Percentiles rank a stretch among this genome's conserved stretches.
Evolutionary conservation across 2,888 invertebrate genomes (phyloP).

Genomic region (Athripsodes cinereus): DNA sequence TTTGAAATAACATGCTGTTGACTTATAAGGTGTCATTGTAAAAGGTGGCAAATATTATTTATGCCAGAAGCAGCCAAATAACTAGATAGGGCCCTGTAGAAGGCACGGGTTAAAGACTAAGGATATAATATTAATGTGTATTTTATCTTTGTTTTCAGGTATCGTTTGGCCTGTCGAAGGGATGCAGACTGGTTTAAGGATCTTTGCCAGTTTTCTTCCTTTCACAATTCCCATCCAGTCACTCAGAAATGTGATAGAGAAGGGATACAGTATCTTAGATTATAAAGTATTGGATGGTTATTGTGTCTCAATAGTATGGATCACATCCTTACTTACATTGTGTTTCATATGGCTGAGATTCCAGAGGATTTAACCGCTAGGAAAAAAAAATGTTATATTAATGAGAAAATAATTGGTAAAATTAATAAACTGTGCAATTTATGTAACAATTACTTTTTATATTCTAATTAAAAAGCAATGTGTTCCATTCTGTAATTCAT

Average conservation of each 20-base stretch:
- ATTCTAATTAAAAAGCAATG: too few species aligned
- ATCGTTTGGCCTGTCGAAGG: constrained; percentile 65
- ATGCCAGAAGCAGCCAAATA: too few species aligned
- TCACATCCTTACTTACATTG: constrained; percentile 48
- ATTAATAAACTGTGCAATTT: too few species aligned
- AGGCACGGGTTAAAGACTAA: neutral
- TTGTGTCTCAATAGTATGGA: constrained; percentile 61
- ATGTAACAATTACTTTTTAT: too few species aligned
- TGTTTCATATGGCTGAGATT: constrained; percentile 50
- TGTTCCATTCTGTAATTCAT: too few species aligned
- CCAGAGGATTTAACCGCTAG: too few species aligned
- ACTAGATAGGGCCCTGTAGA: too few species aligned
- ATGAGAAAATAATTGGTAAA: too few species aligned
- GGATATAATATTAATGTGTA: neutral
- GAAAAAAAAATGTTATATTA: too few species aligned
- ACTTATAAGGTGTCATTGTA: too few species aligned
- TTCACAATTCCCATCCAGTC: constrained; percentile 75
- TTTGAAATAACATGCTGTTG: too few species aligned
- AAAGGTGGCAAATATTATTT: too few species aligned
- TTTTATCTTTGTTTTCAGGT: constrained; percentile 36
- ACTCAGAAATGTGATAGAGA: constrained; percentile 67
- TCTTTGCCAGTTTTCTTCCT: constrained; percentile 63
- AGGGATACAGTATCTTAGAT: constrained; percentile 64
- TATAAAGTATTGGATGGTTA: constrained; percentile 70
- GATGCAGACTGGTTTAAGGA: constrained; percentile 55